Evolutionary conservation across 1,140 invertebrate genomes (phyloP), one percentile per base, ranked within the genome.

Genomic region (Catajapyx aquilonaris): DNA sequence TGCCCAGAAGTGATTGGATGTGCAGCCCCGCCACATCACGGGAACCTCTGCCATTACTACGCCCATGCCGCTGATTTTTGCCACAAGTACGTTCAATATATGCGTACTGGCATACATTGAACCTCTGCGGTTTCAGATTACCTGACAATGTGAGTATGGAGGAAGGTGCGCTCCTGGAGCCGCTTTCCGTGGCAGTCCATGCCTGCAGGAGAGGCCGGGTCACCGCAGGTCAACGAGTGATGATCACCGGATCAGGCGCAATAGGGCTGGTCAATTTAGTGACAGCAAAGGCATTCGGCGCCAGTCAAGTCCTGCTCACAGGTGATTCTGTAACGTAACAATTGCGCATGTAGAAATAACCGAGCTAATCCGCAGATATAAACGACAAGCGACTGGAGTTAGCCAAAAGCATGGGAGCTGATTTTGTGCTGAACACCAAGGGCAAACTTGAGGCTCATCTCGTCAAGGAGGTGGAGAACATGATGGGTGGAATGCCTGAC

Each of bases 21-120:
- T 54, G 86, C 88, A 7, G 93, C 88, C 1, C 88, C 87, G 2
- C 87, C 84, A 0, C 54, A 70, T 35, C 69, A 94, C 60, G 90
- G 90, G 32, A 88, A 77, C 51, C 62, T 96, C 3, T 66, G 66
- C 32, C 65, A 76, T 46, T 94, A 73, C 53, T 90, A 88, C 54
- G 75, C 73, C 28, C 87, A 93, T 50, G 73, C 81, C 15, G 87
- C 87, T 15, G 85, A 93, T 60, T 94, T 91, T 56, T 93, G 86
- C 51, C 43, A 23, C 44, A 88, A 86, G 55, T 87, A 57, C 59
- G 57, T 49, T n/a, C 10, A n/a, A n/a, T n/a, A n/a, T n/a, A n/a
- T n/a, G n/a, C n/a, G n/a, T n/a, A n/a, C n/a, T n/a, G n/a, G n/a
- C n/a, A n/a, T n/a, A n/a, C n/a, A n/a, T n/a, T n/a, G n/a, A n/a